These are phyloP conservation scores for Athripsodes cinereus DNA, from an alignment of 2,888 invertebrate species.

Conservation along the genomic window DNA sequence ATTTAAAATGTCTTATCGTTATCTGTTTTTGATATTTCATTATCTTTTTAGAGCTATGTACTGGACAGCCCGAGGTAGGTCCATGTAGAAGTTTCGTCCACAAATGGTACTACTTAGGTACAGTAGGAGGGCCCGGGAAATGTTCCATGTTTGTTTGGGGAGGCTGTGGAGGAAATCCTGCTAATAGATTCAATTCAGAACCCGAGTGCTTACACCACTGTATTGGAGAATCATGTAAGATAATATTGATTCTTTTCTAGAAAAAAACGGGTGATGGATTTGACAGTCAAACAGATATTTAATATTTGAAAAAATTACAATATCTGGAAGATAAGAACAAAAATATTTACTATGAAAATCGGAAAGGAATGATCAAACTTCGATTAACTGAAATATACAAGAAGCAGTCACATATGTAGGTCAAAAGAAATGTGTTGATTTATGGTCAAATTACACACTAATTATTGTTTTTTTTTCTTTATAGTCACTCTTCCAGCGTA, in stretches of 20 bases:
- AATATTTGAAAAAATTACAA: too few relatives aligned
- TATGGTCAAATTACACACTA: too few relatives aligned
- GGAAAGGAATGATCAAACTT: too few relatives aligned
- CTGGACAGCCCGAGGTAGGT: slow-evolving; percentile 45
- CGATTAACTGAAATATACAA: too few relatives aligned
- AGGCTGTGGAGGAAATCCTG: slow-evolving; percentile 61
- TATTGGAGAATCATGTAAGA: slow-evolving; percentile 50
- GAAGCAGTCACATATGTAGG: too few relatives aligned
- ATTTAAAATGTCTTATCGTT: too few relatives aligned
- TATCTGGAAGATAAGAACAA: too few relatives aligned
- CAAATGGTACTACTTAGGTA: slow-evolving; percentile 61
- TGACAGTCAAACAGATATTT: too few relatives aligned
- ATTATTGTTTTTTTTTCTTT: too few relatives aligned
- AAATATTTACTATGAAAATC: too few relatives aligned
- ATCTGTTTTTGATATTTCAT: slow-evolving; percentile 8
- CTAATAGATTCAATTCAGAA: slow-evolving; percentile 62
- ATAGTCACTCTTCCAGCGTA: slow-evolving; percentile 27
- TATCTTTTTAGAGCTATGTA: slow-evolving; percentile 39
- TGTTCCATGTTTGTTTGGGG: slow-evolving; percentile 63
- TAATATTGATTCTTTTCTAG: neutral
- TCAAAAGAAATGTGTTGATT: too few relatives aligned
- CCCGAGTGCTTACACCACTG: slow-evolving; percentile 60
- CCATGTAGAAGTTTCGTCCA: slow-evolving; percentile 59
- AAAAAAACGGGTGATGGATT: too few relatives aligned
- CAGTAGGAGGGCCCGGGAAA: slow-evolving; percentile 42